Percentiles rank a stretch among this genome's conserved stretches.
phyloP scores from a whole-genome alignment of 2,797 vertebrate genomes.

The Amblyraja radiata region DNA sequence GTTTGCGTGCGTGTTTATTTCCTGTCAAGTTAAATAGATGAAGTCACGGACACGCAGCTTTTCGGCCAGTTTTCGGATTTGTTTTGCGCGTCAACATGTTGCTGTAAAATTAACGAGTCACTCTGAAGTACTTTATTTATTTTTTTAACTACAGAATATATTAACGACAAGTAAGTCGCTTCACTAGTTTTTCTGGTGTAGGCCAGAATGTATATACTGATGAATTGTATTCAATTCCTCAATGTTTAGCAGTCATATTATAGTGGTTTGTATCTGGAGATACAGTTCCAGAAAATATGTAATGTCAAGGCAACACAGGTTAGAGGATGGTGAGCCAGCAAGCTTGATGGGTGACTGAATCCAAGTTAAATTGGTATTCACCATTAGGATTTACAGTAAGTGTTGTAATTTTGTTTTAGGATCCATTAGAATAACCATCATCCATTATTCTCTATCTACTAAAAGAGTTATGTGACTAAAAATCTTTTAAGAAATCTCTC shows the following conservation, averaged over 20 bases:
- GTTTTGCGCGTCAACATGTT: background rate
- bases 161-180: background rate
- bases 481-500: too few species aligned
- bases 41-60: background rate
- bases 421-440: too few species aligned
- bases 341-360: background rate
- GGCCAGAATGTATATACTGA: background rate
- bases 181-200: background rate
- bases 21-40: background rate
- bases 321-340: background rate
- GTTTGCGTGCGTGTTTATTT: background rate
- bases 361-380: background rate
- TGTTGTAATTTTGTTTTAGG: too few species aligned
- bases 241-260: background rate
- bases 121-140: background rate
- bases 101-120: background rate
- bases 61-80: background rate
- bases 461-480: too few species aligned
- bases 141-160: background rate
- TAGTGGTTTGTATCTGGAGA: background rate
- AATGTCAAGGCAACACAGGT: too few species aligned
- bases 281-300: background rate
- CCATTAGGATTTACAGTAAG: background rate
- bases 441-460: too few species aligned
- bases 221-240: background rate